Base-by-base conservation (phyloP, 2,888 invertebrate species). In the Troglohyphantes excavatus region DNA sequence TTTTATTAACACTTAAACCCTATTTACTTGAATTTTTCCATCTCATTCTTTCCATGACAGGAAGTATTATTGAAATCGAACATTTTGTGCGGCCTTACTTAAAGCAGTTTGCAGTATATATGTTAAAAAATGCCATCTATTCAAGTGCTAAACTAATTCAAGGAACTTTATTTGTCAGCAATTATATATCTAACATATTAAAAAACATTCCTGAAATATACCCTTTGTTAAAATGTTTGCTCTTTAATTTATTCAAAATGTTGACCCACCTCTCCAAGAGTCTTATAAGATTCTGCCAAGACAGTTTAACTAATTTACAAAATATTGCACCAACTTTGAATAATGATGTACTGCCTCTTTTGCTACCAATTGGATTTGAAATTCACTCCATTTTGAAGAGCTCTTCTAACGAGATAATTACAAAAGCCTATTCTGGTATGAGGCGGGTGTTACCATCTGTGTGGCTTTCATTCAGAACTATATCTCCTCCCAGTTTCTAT, bases 391-490 rank as follows among this genome's bases (percentile, higher is more conserved):
- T 59, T 0, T 5, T 67, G 0, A 43, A 17, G 19, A n/a, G 13
- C 33, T 17, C 68, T 17, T 75, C 82, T 2, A 82, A 43, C 6
- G 75, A 75, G 61, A 17, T 88, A 1, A 19, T 68, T 21, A 17
- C 11, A 7, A 75, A 82, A 67, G 59, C 88, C 1, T 68, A 27
- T 23, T 13, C n/a, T 43, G 82, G 67, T 19, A 29, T 76, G 59
- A 81, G 76, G 19, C 23, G n/a, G 29, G 59, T 43, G 2, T 19
- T 59, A 2, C 88, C 88, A 3, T 61, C 82, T 21, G 0, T 88
- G 13, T 82, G 29, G 63, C 13, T 39, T 27, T 29, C 73, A 9
- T 0, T 76, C 9, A 33, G 26, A 11, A 61, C 21, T 19, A 75
- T 70, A 5, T 53, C 53, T 61, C 88, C 82, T 6, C 19, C 29